phyloP scores from a whole-genome alignment of 2,113 vertebrate genomes.

The Nanorana parkeri region DNA sequence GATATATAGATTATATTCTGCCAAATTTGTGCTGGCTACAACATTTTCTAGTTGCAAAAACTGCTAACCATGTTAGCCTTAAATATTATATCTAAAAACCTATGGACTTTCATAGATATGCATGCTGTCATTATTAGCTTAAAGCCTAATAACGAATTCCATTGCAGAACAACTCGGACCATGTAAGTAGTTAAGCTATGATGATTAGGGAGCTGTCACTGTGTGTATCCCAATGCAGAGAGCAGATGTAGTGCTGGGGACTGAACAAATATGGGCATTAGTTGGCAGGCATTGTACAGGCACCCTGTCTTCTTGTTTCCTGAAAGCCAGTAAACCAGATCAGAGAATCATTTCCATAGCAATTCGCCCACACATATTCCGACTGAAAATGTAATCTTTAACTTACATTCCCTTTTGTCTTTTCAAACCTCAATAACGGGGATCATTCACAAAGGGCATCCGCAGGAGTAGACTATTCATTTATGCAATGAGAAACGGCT shows the following conservation, averaged over 20 bases:
- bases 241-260: constrained; percentile 23
- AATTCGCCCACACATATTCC: constrained; percentile 51
- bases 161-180: not conserved
- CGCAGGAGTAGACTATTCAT: no score
- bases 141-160: no score
- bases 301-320: constrained; percentile 46
- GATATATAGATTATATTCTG: no score
- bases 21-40: no score
- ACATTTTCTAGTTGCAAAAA: no score
- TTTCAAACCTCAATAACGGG: not conserved
- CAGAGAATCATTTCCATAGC: constrained; percentile 52
- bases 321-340: constrained; percentile 27
- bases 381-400: constrained; percentile 15
- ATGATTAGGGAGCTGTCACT: constrained; percentile 8
- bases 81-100: no score
- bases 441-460: not conserved
- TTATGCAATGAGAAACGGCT: no score
- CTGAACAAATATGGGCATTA: constrained; percentile 22
- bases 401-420: constrained; percentile 8
- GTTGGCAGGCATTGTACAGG: constrained; percentile 31
- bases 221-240: constrained; percentile 10
- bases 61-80: no score
- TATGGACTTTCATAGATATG: no score
- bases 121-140: no score
- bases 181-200: not conserved